Base-by-base conservation (phyloP, 2,113 vertebrate species). In the Labeo catla region DNA sequence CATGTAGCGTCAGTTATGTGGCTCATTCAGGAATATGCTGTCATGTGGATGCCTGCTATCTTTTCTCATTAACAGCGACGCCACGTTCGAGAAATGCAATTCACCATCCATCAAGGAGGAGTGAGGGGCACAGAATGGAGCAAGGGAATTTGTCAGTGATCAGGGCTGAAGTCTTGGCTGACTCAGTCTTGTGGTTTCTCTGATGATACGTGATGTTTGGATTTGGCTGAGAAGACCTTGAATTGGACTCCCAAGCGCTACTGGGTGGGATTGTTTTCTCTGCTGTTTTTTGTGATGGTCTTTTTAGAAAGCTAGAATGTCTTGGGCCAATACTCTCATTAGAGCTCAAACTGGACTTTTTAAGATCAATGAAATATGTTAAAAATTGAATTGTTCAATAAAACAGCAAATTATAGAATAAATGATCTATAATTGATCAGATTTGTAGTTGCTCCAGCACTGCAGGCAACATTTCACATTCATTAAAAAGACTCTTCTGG, bases 11-110 rank as follows among this genome's bases (percentile, higher is more conserved):
- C 28, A 63, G 66, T 83, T 77, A 84, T 72, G 86, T 85, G 76
- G 66, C 74, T 85, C 36, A 19, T 82, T 59, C 81, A 86, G 57
- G 86, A 68, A 59, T 63, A 54, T 34, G 57, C 70, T 28, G 34
- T 70, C 49, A 54, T 59, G 76, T 34, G 43, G 66, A 80, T 81
- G 76, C 47, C 73, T 88, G 78, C 87, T 59, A 87, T 89, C 76
- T 36, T 59, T 78, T 45, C 80, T 84, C 84, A 91, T 88, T 89
- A 89, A 52, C 73, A 86, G 82, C 13, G 39, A 87, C 13, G 81
- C 79, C 83, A 87, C 39, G 16, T 85, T 87, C 63, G 76, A 85
- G 73, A 73, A 47, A 85, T 80, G 50, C 54, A 65, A 73, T 82
- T 85, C 45, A 57, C 52, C 68, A 39, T 73, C 36, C 59, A 82